A percentile compares a stretch with the other conserved stretches of the same genome.
Conservation (phyloP, 2,113 vertebrate genomes). For the Numida meleagris region DNA sequence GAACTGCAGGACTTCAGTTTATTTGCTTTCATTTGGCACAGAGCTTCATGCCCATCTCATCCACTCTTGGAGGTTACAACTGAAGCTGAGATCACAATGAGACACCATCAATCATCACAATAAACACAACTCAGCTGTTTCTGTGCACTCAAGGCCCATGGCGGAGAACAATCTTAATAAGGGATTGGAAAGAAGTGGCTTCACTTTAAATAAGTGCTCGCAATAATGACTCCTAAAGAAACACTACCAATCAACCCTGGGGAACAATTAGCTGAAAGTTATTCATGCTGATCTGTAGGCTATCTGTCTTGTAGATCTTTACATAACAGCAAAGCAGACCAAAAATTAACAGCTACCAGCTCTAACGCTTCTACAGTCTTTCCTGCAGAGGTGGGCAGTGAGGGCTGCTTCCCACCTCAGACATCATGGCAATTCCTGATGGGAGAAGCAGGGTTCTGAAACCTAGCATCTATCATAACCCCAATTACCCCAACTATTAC, state of each 20-base stretch:
- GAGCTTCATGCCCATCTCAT: neutral
- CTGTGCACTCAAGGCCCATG: neutral
- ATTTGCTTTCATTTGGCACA: slow-evolving; percentile 34
- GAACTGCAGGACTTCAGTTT: neutral
- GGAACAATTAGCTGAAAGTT: neutral
- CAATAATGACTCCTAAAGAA: neutral
- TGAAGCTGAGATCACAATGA: slow-evolving; percentile 1
- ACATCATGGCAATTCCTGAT: neutral
- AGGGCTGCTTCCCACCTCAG: neutral
- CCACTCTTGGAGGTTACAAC: neutral
- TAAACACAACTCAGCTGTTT: slow-evolving; percentile 29
- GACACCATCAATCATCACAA: neutral
- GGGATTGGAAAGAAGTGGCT: neutral
- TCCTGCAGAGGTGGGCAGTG: accelerated
- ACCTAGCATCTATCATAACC: neutral
- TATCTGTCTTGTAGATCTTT: neutral
- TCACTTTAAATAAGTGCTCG: neutral
- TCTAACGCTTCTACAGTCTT: neutral
- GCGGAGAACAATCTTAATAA: neutral
- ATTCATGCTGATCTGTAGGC: neutral
- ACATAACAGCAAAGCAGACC: neutral
- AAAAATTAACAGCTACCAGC: neutral
- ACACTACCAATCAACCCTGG: neutral
- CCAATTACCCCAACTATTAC: neutral
- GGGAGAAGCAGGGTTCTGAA: neutral